Conservation (phyloP, 2,113 vertebrate genomes). For the Alethe diademata region DNA sequence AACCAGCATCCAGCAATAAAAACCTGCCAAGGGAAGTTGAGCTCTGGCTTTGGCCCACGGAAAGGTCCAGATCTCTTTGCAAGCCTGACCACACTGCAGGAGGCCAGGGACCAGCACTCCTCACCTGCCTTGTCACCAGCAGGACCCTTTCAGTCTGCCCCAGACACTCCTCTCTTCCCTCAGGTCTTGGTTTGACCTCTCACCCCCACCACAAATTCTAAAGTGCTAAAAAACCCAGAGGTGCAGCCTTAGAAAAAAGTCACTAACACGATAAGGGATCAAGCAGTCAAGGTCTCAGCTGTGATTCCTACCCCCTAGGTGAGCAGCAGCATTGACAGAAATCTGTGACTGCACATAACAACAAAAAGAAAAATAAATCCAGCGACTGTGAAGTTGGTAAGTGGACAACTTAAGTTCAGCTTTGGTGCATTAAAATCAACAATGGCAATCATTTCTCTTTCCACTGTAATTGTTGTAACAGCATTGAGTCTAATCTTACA, state of each 20-base stretch:
- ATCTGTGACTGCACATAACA: not conserved
- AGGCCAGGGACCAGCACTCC: not conserved
- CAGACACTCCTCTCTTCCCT: not conserved
- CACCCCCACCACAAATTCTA: not conserved
- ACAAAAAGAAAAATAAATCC: not conserved
- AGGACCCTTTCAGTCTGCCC: not conserved
- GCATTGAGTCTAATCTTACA: not conserved
- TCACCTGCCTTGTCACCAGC: not conserved
- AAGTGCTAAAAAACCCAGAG: not conserved
- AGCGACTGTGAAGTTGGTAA: not conserved
- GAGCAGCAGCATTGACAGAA: not conserved
- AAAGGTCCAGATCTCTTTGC: not conserved
- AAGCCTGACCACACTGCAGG: not conserved
- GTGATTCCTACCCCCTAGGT: not conserved
- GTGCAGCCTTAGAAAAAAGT: not conserved
- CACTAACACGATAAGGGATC: not conserved
- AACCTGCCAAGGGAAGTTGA: not conserved
- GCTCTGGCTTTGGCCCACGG: not conserved
- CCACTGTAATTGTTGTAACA: not conserved
- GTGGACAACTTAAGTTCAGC: not conserved
- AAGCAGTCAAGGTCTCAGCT: not conserved
- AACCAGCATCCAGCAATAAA: not conserved
- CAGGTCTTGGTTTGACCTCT: not conserved
- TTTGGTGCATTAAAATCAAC: constrained; percentile 10
- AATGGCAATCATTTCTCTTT: not conserved